Percentiles rank a stretch among this genome's conserved stretches.
These are phyloP conservation scores for Microplitis manilae DNA, from an alignment of 2,888 invertebrate genomes.

Conservation along the genomic window DNA sequence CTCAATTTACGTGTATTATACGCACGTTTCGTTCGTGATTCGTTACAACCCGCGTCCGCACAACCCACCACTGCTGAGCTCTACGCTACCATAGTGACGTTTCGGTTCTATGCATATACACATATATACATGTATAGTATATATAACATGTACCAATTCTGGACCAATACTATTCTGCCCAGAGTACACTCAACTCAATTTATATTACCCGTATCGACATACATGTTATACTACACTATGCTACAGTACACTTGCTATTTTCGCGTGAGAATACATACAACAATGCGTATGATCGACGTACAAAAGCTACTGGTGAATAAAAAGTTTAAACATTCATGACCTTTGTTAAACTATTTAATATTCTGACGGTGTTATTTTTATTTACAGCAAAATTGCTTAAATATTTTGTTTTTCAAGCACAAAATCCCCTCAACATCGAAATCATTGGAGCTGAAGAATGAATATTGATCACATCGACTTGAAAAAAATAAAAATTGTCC, in stretches of 20 bases:
- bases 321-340: not conserved
- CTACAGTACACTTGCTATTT: not conserved
- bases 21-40: constrained; percentile 31
- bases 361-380: not conserved
- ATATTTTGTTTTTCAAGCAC: too few relatives aligned
- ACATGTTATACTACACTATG: not conserved
- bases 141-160: not conserved
- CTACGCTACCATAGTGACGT: not conserved
- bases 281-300: not conserved
- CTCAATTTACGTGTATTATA: constrained; percentile 25
- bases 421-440: too few relatives aligned
- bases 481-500: too few relatives aligned
- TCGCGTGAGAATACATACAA: not conserved
- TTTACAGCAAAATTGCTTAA: not conserved
- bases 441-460: too few relatives aligned
- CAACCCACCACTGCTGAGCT: not conserved
- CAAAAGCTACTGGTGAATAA: not conserved
- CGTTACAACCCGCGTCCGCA: not conserved
- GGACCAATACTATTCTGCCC: not conserved
- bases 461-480: too few relatives aligned
- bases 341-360: not conserved
- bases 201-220: constrained; percentile 1
- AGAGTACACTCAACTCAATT: not conserved
- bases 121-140: not conserved
- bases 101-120: not conserved